Conservation (phyloP, 2,797 vertebrate species). For the Malacoraja senta region DNA sequence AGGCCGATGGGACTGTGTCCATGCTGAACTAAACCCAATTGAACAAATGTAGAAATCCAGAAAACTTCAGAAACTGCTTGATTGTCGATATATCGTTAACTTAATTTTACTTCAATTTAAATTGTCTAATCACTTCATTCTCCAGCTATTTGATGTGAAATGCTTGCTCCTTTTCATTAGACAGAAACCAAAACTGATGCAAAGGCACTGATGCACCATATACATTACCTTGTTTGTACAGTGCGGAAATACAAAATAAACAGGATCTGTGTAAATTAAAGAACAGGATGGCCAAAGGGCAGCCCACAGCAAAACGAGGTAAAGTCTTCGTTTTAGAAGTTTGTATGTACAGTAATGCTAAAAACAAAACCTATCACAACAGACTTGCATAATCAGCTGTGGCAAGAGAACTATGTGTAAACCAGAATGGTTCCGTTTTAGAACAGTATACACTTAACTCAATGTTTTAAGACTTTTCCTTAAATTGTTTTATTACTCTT, state of each 20-base stretch:
- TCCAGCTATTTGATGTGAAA: neutral
- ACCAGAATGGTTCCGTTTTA: neutral
- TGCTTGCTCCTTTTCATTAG: neutral
- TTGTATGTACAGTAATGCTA: neutral
- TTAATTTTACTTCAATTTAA: neutral
- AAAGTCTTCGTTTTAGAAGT: neutral
- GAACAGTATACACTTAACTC: neutral
- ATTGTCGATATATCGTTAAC: neutral
- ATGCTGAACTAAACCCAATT: too few relatives aligned
- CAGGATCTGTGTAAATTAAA: neutral
- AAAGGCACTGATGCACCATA: neutral
- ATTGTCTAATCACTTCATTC: neutral
- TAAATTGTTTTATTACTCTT: neutral
- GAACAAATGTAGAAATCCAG: neutral
- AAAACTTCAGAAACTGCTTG: neutral
- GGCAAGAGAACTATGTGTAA: neutral
- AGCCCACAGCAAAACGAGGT: neutral
- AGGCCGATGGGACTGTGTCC: too few relatives aligned
- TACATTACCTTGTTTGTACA: too few relatives aligned
- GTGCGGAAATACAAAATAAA: neutral
- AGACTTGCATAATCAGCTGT: neutral
- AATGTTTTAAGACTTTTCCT: neutral
- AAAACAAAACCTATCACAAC: too few relatives aligned
- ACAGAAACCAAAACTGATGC: neutral
- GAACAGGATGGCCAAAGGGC: neutral